phyloP scores from a whole-genome alignment of 2,888 invertebrate genomes.

The Xestia rhomboidea region DNA sequence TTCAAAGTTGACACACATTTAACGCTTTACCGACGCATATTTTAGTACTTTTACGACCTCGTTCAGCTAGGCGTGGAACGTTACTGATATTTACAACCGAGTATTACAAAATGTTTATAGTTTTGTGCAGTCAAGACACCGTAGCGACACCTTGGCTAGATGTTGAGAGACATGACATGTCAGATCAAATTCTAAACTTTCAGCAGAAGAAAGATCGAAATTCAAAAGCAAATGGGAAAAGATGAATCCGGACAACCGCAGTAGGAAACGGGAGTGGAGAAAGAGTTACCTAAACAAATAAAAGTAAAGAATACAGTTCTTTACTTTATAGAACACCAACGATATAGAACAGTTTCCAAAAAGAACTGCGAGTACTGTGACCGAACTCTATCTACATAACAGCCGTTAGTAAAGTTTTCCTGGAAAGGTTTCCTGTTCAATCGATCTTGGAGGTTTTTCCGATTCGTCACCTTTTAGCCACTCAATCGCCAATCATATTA shows the following conservation, averaged over 20 bases:
- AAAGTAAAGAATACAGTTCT: too few species aligned
- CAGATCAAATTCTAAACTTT: background rate
- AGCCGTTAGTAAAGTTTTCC: background rate
- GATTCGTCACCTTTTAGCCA: slow-evolving; percentile 7
- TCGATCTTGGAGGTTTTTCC: slow-evolving; percentile 23
- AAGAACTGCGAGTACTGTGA: background rate
- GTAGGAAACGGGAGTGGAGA: background rate
- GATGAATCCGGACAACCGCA: background rate
- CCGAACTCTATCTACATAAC: background rate
- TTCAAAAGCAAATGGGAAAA: background rate
- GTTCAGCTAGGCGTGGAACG: slow-evolving; percentile 36
- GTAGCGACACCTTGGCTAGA: background rate
- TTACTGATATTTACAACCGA: slow-evolving; percentile 50
- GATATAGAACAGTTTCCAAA: background rate
- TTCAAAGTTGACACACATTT: slow-evolving; percentile 54
- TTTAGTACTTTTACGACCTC: slow-evolving; percentile 57
- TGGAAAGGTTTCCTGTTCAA: background rate
- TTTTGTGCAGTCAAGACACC: background rate
- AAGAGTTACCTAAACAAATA: background rate
- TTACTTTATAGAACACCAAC: background rate
- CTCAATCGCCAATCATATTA: background rate
- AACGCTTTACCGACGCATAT: slow-evolving; percentile 31
- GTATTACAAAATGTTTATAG: slow-evolving; percentile 49
- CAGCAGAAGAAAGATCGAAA: background rate
- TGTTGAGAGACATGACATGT: background rate